These are phyloP conservation scores for Brachionus calyciflorus DNA, from an alignment of 1,140 invertebrate species.

Conservation along the genomic window DNA sequence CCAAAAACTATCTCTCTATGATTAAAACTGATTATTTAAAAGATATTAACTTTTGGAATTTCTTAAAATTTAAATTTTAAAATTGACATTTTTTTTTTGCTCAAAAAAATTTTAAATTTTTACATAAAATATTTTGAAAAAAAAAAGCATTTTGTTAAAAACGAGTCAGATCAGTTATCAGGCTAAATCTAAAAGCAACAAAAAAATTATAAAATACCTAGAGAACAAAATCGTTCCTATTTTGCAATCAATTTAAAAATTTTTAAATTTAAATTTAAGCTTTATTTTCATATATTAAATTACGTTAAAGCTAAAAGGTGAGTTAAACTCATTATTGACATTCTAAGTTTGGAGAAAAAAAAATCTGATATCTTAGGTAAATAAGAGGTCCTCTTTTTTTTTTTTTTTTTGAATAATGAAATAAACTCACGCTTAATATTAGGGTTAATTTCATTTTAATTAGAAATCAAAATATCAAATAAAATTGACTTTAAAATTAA, in stretches of 20 bases:
- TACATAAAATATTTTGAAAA: no score
- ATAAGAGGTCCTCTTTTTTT: background rate
- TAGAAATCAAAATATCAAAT: background rate
- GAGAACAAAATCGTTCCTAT: background rate
- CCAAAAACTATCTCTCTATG: no score
- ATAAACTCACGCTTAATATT: slow-evolving; percentile 21
- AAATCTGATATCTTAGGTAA: slow-evolving; percentile 36
- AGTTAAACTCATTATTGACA: slow-evolving; percentile 27
- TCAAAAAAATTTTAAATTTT: no score
- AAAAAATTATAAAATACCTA: background rate
- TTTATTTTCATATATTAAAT: slow-evolving; percentile 31
- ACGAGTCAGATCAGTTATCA: no score
- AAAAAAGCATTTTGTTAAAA: no score
- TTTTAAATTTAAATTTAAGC: slow-evolving; percentile 16
- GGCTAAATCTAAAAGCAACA: background rate
- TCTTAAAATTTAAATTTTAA: no score
- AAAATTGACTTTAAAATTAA: background rate
- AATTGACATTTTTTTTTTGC: no score
- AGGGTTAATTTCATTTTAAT: slow-evolving; percentile 16
- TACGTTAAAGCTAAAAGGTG: slow-evolving; percentile 15
- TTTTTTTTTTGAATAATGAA: background rate
- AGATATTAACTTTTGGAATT: no score
- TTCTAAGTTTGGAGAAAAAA: background rate
- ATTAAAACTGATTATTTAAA: no score
- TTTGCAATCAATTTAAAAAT: background rate